A percentile compares a stretch with the other conserved stretches of the same genome.
Evolutionary conservation across 2,888 invertebrate species (phyloP).

Genomic region (Hypomecis punctinalis): DNA sequence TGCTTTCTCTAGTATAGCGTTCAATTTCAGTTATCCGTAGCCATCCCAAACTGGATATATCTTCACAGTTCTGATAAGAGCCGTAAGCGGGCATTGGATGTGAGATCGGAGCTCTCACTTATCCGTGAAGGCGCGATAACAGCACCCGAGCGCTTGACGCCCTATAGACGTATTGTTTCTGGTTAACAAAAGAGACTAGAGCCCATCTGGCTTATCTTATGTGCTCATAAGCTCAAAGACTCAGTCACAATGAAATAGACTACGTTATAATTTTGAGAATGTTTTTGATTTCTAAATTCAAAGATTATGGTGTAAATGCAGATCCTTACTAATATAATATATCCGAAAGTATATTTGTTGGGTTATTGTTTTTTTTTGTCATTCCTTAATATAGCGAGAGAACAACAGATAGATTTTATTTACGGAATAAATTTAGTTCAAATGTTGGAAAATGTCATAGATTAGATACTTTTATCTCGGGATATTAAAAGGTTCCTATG

Average conservation of each 20-base stretch:
- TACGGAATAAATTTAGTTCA: too few relatives aligned
- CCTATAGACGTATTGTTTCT: constrained; percentile 44
- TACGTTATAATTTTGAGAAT: neutral
- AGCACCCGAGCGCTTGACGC: constrained; percentile 45
- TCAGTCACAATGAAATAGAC: neutral
- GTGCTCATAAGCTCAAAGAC: constrained; percentile 5
- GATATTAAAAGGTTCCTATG: too few relatives aligned
- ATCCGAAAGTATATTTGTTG: too few relatives aligned
- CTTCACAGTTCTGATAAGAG: constrained; percentile 46
- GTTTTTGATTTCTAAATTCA: neutral
- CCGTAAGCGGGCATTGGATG: constrained; percentile 51
- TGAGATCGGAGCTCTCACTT: constrained; percentile 53
- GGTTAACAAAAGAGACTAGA: constrained; percentile 34
- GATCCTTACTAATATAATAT: too few relatives aligned
- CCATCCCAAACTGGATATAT: constrained; percentile 21
- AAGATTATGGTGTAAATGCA: too few relatives aligned
- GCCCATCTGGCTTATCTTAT: constrained; percentile 27
- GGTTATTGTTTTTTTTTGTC: too few relatives aligned
- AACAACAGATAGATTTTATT: too few relatives aligned
- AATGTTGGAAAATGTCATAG: too few relatives aligned
- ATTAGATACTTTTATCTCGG: too few relatives aligned
- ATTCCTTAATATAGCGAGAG: too few relatives aligned
- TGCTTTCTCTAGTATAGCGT: neutral
- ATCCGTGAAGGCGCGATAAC: constrained; percentile 49
- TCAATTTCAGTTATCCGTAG: constrained; percentile 20